These are phyloP conservation scores for Cremastinae sp. DNA, from an alignment of 2,888 invertebrate species.

Conservation along the genomic window DNA sequence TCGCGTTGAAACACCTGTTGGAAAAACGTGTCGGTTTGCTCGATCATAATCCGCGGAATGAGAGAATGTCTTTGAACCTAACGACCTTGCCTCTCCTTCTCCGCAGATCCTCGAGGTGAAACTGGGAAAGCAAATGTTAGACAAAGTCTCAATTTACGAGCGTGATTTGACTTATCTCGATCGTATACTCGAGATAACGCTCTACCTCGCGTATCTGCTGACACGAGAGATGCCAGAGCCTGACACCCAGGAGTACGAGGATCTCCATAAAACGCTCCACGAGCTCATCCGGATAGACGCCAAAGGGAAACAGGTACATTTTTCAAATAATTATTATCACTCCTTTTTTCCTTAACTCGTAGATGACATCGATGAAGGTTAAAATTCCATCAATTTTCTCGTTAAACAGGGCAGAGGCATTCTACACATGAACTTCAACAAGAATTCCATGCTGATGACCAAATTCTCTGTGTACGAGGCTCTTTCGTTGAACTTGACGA, in stretches of 20 bases:
- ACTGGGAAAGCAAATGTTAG: conserved; percentile 84
- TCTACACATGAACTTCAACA: conserved; percentile 91
- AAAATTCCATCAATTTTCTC: conserved; percentile 16
- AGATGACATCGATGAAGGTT: too few species aligned
- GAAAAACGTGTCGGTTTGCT: too few species aligned
- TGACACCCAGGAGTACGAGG: conserved; percentile 81
- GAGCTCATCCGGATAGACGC: conserved; percentile 88
- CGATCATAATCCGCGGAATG: too few species aligned
- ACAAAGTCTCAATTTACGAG: conserved; percentile 84
- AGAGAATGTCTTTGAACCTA: too few species aligned
- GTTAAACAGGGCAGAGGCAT: conserved; percentile 85
- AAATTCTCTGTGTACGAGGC: conserved; percentile 87
- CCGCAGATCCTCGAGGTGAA: conserved; percentile 85
- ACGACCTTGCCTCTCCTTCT: too few species aligned
- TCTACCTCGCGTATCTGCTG: conserved; percentile 91
- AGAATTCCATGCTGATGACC: conserved; percentile 86
- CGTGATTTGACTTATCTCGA: conserved; percentile 90
- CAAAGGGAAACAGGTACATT: conserved; percentile 80
- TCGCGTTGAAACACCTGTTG: too few species aligned
- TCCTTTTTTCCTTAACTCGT: neutral
- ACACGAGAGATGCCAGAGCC: conserved; percentile 83
- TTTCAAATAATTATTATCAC: neutral
- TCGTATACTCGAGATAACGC: conserved; percentile 91
- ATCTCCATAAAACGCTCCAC: conserved; percentile 88
- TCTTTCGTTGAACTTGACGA: conserved; percentile 86